Evolutionary conservation across 2,797 vertebrate species (phyloP).

Genomic region (Chiloscyllium punctatum): DNA sequence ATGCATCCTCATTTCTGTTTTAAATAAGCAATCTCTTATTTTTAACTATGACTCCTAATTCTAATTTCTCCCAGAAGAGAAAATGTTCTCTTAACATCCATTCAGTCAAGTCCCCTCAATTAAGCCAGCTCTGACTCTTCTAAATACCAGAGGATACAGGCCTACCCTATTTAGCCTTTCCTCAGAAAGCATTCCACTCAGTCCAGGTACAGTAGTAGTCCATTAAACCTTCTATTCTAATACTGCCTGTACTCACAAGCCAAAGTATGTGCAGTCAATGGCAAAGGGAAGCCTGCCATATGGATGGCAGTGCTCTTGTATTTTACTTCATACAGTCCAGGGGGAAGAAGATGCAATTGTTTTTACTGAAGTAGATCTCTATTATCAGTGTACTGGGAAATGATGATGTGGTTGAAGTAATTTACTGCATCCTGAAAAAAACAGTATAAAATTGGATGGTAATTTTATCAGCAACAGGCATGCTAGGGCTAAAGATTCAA

Average conservation of each 20-base stretch:
- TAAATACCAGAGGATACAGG: too few species aligned
- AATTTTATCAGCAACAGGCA: background rate
- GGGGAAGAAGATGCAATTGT: background rate
- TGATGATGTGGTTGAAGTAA: background rate
- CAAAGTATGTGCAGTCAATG: background rate
- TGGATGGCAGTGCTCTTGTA: background rate
- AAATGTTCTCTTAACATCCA: too few species aligned
- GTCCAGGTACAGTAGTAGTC: too few species aligned
- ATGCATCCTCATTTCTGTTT: too few species aligned
- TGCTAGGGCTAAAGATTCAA: background rate
- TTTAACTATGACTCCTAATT: too few species aligned
- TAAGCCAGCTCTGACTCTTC: too few species aligned
- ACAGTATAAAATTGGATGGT: background rate
- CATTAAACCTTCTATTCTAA: too few species aligned
- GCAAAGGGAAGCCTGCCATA: background rate
- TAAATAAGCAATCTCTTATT: too few species aligned
- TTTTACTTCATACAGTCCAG: background rate
- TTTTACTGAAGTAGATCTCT: background rate
- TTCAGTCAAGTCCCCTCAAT: too few species aligned
- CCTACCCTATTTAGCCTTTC: too few species aligned
- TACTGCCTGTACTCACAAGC: background rate
- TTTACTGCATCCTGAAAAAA: background rate
- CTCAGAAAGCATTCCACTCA: too few species aligned
- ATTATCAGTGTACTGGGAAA: background rate
- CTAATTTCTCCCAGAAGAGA: too few species aligned